Percentiles rank a stretch among this genome's conserved stretches.
These are phyloP conservation scores for Melanotaenia maccullochi DNA, from an alignment of 2,797 vertebrate genomes.

Conservation along the genomic window DNA sequence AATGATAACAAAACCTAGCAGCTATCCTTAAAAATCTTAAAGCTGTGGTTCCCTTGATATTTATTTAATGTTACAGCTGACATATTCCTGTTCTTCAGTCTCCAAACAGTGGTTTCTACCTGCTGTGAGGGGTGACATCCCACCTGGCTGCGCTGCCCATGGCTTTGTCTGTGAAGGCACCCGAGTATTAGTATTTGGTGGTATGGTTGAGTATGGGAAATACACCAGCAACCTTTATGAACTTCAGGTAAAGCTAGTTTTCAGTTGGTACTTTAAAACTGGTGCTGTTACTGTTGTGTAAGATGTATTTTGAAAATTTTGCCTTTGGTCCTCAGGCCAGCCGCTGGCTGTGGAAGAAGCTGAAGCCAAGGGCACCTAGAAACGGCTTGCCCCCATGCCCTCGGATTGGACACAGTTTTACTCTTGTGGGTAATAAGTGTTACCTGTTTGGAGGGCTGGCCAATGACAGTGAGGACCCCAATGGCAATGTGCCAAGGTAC, in stretches of 20 bases:
- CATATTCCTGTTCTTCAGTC: conserved; percentile 70
- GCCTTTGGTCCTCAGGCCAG: conserved; percentile 84
- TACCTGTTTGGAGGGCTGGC: conserved; percentile 96
- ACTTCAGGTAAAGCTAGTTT: conserved; percentile 87
- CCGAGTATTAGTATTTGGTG: conserved; percentile 94
- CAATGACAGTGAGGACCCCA: conserved; percentile 97
- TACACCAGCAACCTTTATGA: conserved; percentile 96
- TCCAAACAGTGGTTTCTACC: conserved; percentile 98
- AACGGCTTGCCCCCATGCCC: conserved; percentile 89
- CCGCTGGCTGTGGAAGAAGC: conserved; percentile 98
- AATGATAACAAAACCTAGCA: neutral
- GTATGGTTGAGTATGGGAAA: conserved; percentile 98
- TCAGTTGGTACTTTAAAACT: neutral
- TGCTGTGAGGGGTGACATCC: conserved; percentile 97
- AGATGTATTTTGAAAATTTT: neutral
- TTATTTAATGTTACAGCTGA: neutral
- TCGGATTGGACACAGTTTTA: conserved; percentile 95
- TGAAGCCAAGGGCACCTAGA: conserved; percentile 90
- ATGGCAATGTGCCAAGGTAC: conserved; percentile 93
- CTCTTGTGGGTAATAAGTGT: conserved; percentile 93
- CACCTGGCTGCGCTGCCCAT: conserved; percentile 96
- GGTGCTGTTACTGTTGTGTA: neutral
- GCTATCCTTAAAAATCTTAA: neutral
- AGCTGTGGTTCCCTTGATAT: neutral
- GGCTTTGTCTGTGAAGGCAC: conserved; percentile 96